phyloP scores from a whole-genome alignment of 2,888 invertebrate genomes.

The Megaustenia siamemsis region DNA sequence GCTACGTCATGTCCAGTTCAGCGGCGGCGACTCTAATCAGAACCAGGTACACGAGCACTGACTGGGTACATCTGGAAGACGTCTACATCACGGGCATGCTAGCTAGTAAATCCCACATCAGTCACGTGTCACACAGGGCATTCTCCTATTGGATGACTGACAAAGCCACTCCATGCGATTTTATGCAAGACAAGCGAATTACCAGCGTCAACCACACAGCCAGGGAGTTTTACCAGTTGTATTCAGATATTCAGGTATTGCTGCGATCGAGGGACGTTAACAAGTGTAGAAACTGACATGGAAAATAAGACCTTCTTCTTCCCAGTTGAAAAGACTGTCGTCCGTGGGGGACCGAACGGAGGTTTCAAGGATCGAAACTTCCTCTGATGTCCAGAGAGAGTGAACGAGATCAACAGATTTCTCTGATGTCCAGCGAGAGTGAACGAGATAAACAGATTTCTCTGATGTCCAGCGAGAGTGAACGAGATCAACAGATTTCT shows the following conservation, averaged over 20 bases:
- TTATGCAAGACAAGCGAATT: conserved; percentile 53
- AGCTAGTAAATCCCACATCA: conserved; percentile 55
- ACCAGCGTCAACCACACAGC: conserved; percentile 59
- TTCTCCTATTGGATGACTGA: conserved; percentile 61
- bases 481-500: too few relatives aligned
- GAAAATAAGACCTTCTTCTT: too few relatives aligned
- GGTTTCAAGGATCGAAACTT: too few relatives aligned
- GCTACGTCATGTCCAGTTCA: conserved; percentile 58
- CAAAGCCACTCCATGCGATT: conserved; percentile 59
- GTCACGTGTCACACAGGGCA: conserved; percentile 56
- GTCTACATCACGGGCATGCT: conserved; percentile 64
- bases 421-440: too few relatives aligned
- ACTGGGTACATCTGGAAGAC: conserved; percentile 61
- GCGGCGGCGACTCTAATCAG: conserved; percentile 52
- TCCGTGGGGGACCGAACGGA: too few relatives aligned
- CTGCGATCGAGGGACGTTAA: conserved; percentile 10
- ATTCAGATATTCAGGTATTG: conserved; percentile 17
- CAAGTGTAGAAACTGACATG: background rate
- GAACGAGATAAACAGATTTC: too few relatives aligned
- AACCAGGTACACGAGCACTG: conserved; percentile 23
- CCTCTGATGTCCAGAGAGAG: too few relatives aligned
- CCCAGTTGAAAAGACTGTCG: too few relatives aligned
- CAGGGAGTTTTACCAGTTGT: conserved; percentile 24
- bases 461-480: too few relatives aligned
- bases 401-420: too few relatives aligned